phyloP scores from a whole-genome alignment of 2,113 vertebrate genomes.

The Toxotes jaculatrix region DNA sequence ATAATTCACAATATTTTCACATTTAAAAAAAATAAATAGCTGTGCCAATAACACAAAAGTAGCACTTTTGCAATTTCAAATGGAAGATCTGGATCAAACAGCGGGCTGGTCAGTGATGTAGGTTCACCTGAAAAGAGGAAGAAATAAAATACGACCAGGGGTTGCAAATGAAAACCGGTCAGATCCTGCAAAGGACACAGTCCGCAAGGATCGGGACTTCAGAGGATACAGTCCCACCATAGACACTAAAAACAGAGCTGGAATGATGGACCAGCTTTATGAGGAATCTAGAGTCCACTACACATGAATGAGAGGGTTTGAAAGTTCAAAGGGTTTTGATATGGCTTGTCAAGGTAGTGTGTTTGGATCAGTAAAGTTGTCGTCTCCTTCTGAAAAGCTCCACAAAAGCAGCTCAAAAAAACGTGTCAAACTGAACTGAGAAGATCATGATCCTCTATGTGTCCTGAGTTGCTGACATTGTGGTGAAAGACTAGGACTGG shows the following conservation, averaged over 20 bases:
- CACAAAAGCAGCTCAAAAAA: neutral
- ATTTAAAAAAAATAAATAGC: neutral
- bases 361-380: neutral
- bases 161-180: neutral
- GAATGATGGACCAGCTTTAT: neutral
- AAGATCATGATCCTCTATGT: slow-evolving; percentile 3
- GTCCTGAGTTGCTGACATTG: slow-evolving; percentile 66
- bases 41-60: slow-evolving; percentile 41
- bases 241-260: neutral
- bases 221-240: neutral
- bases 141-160: neutral
- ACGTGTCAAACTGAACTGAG: neutral
- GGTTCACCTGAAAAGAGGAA: neutral
- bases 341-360: slow-evolving; percentile 65
- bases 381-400: slow-evolving; percentile 12
- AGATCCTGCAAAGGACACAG: neutral
- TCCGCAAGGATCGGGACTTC: neutral
- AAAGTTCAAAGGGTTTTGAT: slow-evolving; percentile 31
- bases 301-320: neutral
- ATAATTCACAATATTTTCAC: slow-evolving; percentile 13
- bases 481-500: neutral
- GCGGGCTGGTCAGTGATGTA: neutral
- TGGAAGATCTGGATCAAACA: slow-evolving; percentile 68
- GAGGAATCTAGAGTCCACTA: neutral
- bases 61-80: slow-evolving; percentile 50